Evolutionary conservation across 1,140 invertebrate species (phyloP).

Genomic region (Cotesia typhae): DNA sequence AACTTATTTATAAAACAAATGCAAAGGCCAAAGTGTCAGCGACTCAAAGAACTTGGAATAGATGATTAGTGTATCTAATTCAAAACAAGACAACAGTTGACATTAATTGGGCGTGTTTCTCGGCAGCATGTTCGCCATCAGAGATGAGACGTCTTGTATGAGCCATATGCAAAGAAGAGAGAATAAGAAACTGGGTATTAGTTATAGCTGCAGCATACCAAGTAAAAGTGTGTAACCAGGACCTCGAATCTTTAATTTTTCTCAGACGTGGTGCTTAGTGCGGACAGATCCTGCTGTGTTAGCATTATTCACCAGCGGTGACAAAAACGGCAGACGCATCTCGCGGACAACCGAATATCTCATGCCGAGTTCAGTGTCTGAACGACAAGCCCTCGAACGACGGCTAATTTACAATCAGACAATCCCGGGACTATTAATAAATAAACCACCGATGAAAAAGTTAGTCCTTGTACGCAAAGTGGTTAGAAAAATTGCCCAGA

Average conservation of each 20-base stretch:
- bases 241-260: not conserved
- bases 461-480: not conserved
- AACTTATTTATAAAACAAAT: too few species aligned
- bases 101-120: conserved; percentile 7
- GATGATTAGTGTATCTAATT: too few species aligned
- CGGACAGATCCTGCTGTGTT: conserved; percentile 30
- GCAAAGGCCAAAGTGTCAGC: too few species aligned
- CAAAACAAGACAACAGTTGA: not conserved
- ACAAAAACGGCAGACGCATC: conserved; percentile 26
- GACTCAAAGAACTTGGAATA: too few species aligned
- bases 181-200: not conserved
- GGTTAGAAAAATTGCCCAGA: conserved; percentile 1
- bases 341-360: not conserved
- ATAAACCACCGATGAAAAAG: not conserved
- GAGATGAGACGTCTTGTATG: too few species aligned
- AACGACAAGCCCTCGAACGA: conserved; percentile 3
- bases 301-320: conserved; percentile 33
- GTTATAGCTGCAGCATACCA: not conserved
- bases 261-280: conserved; percentile 5
- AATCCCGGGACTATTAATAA: conserved; percentile 17
- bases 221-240: not conserved
- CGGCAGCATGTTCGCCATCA: not conserved
- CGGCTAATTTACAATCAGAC: conserved; percentile 16
- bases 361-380: not conserved
- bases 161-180: too few species aligned